Percentiles rank a stretch among this genome's conserved stretches.
Evolutionary conservation across 2,888 invertebrate genomes (phyloP).

Genomic region (Dorcus parallelipipedus): DNA sequence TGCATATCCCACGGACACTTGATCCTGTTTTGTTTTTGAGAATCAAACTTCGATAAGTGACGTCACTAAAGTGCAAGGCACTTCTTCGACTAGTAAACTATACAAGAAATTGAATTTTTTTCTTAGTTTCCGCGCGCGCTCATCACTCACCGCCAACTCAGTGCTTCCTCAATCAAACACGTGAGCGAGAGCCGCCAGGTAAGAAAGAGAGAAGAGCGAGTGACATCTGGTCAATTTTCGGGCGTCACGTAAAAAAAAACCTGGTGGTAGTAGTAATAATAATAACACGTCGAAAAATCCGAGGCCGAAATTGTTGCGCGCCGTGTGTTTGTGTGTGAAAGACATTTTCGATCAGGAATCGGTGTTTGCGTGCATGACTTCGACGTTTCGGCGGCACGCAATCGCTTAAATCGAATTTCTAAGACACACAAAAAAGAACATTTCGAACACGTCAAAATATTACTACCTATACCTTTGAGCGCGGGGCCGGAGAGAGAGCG

Average conservation of each 20-base stretch:
- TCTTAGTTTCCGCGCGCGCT: too few species aligned
- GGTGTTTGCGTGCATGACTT: constrained; percentile 33
- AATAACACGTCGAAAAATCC: not conserved
- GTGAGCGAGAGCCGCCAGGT: too few species aligned
- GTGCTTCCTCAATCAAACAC: too few species aligned
- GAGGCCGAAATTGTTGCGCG: not conserved
- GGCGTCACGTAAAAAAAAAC: too few species aligned
- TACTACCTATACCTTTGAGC: constrained; percentile 16
- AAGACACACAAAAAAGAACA: constrained; percentile 14
- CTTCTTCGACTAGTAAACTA: too few species aligned
- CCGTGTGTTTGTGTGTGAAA: constrained; percentile 26
- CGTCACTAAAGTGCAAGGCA: constrained; percentile 1
- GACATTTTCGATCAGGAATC: constrained; percentile 33
- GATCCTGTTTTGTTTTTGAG: constrained; percentile 16
- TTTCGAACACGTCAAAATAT: not conserved
- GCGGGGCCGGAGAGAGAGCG: constrained; percentile 6
- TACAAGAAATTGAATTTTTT: too few species aligned
- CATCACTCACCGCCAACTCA: too few species aligned
- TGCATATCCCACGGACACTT: constrained; percentile 25
- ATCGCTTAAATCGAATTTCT: constrained; percentile 31
- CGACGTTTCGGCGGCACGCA: constrained; percentile 33
- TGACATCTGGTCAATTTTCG: too few species aligned
- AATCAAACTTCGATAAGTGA: constrained; percentile 21
- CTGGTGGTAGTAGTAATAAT: too few species aligned
- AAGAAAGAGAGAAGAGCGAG: too few species aligned